These are phyloP conservation scores for Brachionus asplanchnoidis DNA, from an alignment of 1,140 invertebrate genomes.

Conservation along the genomic window DNA sequence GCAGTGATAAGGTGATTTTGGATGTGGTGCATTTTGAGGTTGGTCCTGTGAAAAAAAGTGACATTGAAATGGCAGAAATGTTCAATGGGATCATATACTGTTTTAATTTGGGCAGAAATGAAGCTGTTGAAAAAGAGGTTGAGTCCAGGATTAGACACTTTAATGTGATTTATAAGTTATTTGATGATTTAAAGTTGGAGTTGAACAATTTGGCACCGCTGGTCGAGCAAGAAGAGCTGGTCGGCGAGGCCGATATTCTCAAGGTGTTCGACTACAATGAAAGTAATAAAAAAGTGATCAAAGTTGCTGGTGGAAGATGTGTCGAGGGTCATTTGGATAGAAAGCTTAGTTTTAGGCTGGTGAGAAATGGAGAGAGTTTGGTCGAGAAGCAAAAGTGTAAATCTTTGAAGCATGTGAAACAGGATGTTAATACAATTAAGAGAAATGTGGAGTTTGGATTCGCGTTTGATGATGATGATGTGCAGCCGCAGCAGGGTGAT, in stretches of 20 bases:
- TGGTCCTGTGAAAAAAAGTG: slow-evolving; percentile 73
- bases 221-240: slow-evolving; percentile 68
- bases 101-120: not conserved
- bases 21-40: slow-evolving; percentile 84
- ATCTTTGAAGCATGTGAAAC: slow-evolving; percentile 81
- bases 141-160: slow-evolving; percentile 61
- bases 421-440: slow-evolving; percentile 77
- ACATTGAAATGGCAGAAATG: slow-evolving; percentile 75
- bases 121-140: not conserved
- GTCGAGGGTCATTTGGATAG: slow-evolving; percentile 71
- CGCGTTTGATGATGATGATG: slow-evolving; percentile 64
- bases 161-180: slow-evolving; percentile 84
- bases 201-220: slow-evolving; percentile 69
- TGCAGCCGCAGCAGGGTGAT: slow-evolving; percentile 72
- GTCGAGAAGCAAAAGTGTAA: slow-evolving; percentile 59
- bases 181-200: slow-evolving; percentile 78
- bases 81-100: slow-evolving; percentile 65
- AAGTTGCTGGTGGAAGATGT: slow-evolving; percentile 81
- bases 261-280: slow-evolving; percentile 77
- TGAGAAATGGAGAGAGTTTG: slow-evolving; percentile 68
- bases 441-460: slow-evolving; percentile 81
- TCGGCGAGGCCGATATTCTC: slow-evolving; percentile 78
- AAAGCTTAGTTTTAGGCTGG: slow-evolving; percentile 65
- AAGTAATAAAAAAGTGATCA: slow-evolving; percentile 69
- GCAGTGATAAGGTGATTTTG: slow-evolving; percentile 68